Percentiles rank a stretch among this genome's conserved stretches.
Evolutionary conservation across 2,797 vertebrate genomes (phyloP).

Genomic region (Clarias pachynema): DNA sequence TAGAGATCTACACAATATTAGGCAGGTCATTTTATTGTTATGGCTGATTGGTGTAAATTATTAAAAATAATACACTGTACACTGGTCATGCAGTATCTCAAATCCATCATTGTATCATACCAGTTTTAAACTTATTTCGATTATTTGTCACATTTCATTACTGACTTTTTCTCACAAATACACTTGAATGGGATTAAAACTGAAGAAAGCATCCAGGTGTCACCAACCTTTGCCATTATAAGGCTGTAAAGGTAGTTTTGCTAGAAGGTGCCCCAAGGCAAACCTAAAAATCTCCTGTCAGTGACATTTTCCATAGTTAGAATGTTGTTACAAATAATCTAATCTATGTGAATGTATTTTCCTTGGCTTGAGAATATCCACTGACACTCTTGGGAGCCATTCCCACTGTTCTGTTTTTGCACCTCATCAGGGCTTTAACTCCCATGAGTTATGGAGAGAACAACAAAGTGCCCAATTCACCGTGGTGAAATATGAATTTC

Average conservation of each 20-base stretch:
- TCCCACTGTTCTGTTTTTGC: conserved; percentile 31
- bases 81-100: not conserved
- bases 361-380: conserved; percentile 14
- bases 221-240: conserved; percentile 4
- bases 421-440: conserved; percentile 27
- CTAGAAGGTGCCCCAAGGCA: not conserved
- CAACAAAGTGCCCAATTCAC: conserved; percentile 43
- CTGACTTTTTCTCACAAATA: not conserved
- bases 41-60: too few relatives aligned
- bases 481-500: conserved; percentile 54
- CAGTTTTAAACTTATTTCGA: not conserved
- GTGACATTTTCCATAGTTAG: conserved; percentile 14
- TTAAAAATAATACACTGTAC: not conserved
- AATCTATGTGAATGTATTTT: conserved; percentile 41
- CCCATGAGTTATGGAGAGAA: conserved; percentile 36
- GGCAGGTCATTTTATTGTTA: too few relatives aligned
- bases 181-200: not conserved
- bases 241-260: not conserved
- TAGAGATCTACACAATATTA: too few relatives aligned
- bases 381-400: conserved; percentile 27
- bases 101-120: not conserved
- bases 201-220: conserved; percentile 1
- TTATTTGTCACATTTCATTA: not conserved
- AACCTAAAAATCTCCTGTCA: conserved; percentile 12
- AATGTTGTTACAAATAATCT: conserved; percentile 23